Percentiles rank a stretch among this genome's conserved stretches.
These are phyloP conservation scores for Sebastes iracundus DNA, from an alignment of 2,797 vertebrate species.

Conservation along the genomic window DNA sequence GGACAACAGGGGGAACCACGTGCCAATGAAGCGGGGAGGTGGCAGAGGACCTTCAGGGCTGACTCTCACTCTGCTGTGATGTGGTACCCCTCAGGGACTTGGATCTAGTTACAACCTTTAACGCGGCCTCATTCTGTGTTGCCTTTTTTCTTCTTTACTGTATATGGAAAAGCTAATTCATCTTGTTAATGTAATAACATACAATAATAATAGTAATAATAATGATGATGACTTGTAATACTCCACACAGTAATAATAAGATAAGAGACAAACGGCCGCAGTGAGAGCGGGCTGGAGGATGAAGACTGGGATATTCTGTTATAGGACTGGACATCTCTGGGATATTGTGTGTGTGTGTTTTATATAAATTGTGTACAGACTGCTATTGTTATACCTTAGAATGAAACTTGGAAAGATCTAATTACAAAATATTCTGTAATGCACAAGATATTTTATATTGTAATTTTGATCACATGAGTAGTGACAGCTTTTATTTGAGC, in stretches of 20 bases:
- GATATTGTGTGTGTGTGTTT: conserved; percentile 75
- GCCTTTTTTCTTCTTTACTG: conserved; percentile 79
- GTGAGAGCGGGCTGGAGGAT: conserved; percentile 41
- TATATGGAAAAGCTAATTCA: conserved; percentile 77
- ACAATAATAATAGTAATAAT: conserved; percentile 77
- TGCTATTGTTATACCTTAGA: conserved; percentile 79
- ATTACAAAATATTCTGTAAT: conserved; percentile 80
- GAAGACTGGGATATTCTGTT: conserved; percentile 66
- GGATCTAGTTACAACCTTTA: conserved; percentile 74
- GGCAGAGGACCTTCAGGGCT: conserved; percentile 70
- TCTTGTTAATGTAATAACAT: conserved; percentile 78
- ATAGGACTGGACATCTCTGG: conserved; percentile 78
- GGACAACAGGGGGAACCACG: conserved; percentile 71
- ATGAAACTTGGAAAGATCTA: conserved; percentile 74
- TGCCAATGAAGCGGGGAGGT: conserved; percentile 76
- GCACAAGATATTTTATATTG: conserved; percentile 83
- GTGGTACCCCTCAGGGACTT: conserved; percentile 78
- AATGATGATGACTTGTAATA: conserved; percentile 61
- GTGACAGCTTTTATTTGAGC: conserved; percentile 77
- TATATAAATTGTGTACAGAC: conserved; percentile 81
- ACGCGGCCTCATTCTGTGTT: conserved; percentile 79
- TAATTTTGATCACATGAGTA: conserved; percentile 74
- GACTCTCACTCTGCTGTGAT: conserved; percentile 66
- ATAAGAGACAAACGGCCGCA: conserved; percentile 53
- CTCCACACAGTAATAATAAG: conserved; percentile 76